Percentiles rank a stretch among this genome's conserved stretches.
These are phyloP conservation scores for Carduelis carduelis DNA, from an alignment of 2,797 vertebrate genomes.

Conservation along the genomic window DNA sequence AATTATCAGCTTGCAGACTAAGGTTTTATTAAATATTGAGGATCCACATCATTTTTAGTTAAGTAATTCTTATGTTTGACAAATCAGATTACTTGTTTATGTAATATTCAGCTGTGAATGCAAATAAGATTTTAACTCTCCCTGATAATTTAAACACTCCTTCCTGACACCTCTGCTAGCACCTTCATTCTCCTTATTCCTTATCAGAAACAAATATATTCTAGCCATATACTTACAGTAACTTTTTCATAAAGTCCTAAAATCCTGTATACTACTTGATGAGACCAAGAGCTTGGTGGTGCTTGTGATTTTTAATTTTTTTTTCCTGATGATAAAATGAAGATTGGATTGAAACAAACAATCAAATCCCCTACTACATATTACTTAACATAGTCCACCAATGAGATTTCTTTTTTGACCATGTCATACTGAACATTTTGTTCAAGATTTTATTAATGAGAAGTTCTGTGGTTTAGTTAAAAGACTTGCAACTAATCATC, in stretches of 20 bases:
- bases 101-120: background rate
- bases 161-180: background rate
- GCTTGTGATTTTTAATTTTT: background rate
- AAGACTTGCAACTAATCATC: background rate
- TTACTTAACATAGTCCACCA: background rate
- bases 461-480: background rate
- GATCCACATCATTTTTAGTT: background rate
- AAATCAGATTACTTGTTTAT: background rate
- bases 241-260: background rate
- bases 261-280: background rate
- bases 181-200: background rate
- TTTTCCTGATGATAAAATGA: background rate
- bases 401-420: background rate
- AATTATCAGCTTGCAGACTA: background rate
- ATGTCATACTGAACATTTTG: background rate
- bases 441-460: background rate
- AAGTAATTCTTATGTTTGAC: background rate
- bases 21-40: background rate
- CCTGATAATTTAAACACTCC: background rate
- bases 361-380: fast-evolving
- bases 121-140: background rate
- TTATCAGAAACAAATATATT: background rate
- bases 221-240: background rate
- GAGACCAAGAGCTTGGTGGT: background rate
- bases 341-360: background rate